These are phyloP conservation scores for Bombus huntii DNA, from an alignment of 1,140 invertebrate genomes.

Conservation along the genomic window DNA sequence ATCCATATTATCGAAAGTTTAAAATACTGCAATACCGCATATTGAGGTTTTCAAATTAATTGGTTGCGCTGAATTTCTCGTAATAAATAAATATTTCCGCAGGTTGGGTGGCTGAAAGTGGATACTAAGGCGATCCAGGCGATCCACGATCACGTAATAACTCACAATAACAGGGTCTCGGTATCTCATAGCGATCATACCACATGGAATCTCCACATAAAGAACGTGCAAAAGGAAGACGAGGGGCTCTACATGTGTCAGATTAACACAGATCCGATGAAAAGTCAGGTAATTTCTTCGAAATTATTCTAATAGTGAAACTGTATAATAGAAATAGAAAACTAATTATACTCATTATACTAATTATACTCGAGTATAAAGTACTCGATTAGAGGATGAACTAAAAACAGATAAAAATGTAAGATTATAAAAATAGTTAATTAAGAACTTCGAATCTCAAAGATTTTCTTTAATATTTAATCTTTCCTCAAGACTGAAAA, in stretches of 20 bases:
- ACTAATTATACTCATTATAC: too few relatives aligned
- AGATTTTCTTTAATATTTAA: neutral
- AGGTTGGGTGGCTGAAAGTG: constrained; percentile 95
- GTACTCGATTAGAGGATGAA: too few relatives aligned
- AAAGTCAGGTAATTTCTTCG: constrained; percentile 87
- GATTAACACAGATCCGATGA: constrained; percentile 92
- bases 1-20: too few relatives aligned
- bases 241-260: constrained; percentile 93
- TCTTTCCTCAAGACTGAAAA: neutral
- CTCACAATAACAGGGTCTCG: constrained; percentile 91
- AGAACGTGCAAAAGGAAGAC: constrained; percentile 91
- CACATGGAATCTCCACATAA: constrained; percentile 93
- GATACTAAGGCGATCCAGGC: constrained; percentile 94
- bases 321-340: too few relatives aligned
- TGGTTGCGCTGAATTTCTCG: neutral
- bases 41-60: neutral
- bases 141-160: constrained; percentile 94
- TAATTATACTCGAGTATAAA: too few relatives aligned
- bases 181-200: constrained; percentile 91
- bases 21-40: too few relatives aligned
- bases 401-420: neutral
- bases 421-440: neutral
- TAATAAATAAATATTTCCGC: constrained; percentile 57
- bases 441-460: neutral
- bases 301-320: neutral